Evolutionary conservation across 1,140 invertebrate species (phyloP), one percentile per base, ranked within the genome.

Genomic region (Panagrolaimus sp.): DNA sequence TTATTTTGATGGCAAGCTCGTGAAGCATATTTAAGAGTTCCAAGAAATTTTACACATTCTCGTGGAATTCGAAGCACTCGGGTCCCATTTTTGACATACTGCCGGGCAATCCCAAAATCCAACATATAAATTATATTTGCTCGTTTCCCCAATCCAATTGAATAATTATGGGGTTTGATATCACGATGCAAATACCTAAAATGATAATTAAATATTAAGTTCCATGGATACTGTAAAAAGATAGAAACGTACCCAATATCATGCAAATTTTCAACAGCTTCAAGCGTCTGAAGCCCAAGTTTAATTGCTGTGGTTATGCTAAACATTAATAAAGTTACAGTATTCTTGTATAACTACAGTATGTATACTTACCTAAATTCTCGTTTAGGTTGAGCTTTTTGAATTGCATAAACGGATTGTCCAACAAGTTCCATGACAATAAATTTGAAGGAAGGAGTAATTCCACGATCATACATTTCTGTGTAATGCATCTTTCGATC

Each of bases 361-460:
- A 38, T 7, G 2, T 4, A 38, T 38, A 38, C 32, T 38, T 4
- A 38, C 32, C 32, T 38, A 32, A 67, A 67, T 48, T 67, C 43
- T 15, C 44, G 12, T 47, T 67, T 67, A 2, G 65, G 45, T 3
- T 26, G 44, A 4, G 65, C 10, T n/a, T 67, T 67, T 17, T 47
- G 44, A 14, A 67, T 12, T n/a, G n/a, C 21, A 17, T 67, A 45
- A 9, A 67, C 15, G 15, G 26, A 38, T 45, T 48, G 28, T 15
- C 65, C 65, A 32, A 67, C 65, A 10, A 67, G 38, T 43, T 67
- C 65, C 65, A 67, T 67, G 5, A 67, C 65, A 24, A 67, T 67
- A 26, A 67, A 67, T 21, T 48, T 45, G 43, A 67, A 47, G 14
- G n/a, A 26, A 14, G 44, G 44, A 8, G 65, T 67, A 12, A 48